phyloP scores from a whole-genome alignment of 2,113 vertebrate species.

The Pseudopodoces humilis region DNA sequence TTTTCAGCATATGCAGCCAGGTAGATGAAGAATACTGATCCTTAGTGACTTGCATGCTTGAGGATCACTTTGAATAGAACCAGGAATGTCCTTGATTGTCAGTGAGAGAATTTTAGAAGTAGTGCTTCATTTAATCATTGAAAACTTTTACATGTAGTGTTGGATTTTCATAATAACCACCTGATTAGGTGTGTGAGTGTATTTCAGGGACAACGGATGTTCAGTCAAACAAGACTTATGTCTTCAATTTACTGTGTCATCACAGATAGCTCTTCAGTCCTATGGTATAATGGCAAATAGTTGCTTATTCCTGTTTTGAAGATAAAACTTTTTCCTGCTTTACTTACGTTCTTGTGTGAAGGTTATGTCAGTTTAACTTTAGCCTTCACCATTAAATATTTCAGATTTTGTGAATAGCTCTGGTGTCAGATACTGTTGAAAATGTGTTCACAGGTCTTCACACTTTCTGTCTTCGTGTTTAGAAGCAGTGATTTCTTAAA shows the following conservation, averaged over 20 bases:
- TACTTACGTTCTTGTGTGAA: not conserved
- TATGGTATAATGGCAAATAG: not conserved
- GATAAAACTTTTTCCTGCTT: not conserved
- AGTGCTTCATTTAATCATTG: not conserved
- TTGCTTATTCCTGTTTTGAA: not conserved
- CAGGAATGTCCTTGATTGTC: not conserved
- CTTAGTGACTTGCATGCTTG: not conserved
- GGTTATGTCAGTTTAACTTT: not conserved
- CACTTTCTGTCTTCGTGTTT: slow-evolving; percentile 17
- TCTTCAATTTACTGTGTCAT: not conserved
- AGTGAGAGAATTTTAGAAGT: not conserved
- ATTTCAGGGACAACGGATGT: not conserved
- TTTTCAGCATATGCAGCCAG: not conserved
- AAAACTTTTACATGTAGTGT: not conserved
- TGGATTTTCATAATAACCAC: not conserved
- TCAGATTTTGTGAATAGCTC: not conserved
- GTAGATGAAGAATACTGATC: not conserved
- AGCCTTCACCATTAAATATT: not conserved
- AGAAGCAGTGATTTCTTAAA: not conserved
- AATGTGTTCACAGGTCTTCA: not conserved
- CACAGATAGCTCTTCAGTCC: not conserved
- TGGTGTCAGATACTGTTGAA: not conserved
- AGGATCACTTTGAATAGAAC: not conserved
- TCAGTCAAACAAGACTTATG: not conserved
- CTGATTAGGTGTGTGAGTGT: not conserved